Evolutionary conservation across 2,888 invertebrate genomes (phyloP).

Genomic region (Nomada flava): DNA sequence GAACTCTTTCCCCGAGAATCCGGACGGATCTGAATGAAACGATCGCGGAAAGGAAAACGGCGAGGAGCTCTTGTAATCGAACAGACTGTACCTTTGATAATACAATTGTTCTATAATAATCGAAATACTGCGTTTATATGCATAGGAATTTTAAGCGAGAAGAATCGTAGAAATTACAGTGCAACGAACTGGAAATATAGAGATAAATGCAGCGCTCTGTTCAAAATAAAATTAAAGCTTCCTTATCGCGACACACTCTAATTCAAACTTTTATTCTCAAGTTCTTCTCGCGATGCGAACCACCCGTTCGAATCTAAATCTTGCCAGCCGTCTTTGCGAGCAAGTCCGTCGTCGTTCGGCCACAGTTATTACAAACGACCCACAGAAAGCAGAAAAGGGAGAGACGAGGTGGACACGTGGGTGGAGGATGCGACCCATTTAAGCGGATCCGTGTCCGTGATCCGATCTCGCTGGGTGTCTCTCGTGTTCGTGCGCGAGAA

Average conservation of each 20-base stretch:
- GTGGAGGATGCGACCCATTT: constrained; percentile 82
- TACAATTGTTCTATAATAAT: too few relatives aligned
- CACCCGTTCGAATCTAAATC: background rate
- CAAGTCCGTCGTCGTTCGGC: background rate
- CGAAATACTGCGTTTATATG: too few relatives aligned
- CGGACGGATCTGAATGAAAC: background rate
- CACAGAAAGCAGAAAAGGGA: constrained; percentile 4
- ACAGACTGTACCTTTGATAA: too few relatives aligned
- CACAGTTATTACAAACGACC: background rate
- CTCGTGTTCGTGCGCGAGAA: constrained; percentile 17
- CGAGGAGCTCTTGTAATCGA: background rate
- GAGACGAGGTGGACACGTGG: constrained; percentile 67
- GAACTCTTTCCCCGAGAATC: background rate
- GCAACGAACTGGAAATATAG: too few relatives aligned
- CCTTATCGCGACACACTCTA: too few relatives aligned
- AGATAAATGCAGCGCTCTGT: too few relatives aligned
- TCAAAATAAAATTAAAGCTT: too few relatives aligned
- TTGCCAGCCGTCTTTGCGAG: background rate
- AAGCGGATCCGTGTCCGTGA: constrained; percentile 52
- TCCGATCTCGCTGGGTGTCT: constrained; percentile 62
- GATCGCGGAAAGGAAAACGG: background rate
- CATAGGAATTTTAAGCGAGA: too few relatives aligned
- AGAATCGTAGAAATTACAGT: too few relatives aligned
- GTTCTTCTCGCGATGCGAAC: too few relatives aligned
- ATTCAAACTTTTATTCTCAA: too few relatives aligned